Percentiles rank a stretch among this genome's conserved stretches.
phyloP scores from a whole-genome alignment of 2,888 invertebrate species.

The Entomobrya proxima region DNA sequence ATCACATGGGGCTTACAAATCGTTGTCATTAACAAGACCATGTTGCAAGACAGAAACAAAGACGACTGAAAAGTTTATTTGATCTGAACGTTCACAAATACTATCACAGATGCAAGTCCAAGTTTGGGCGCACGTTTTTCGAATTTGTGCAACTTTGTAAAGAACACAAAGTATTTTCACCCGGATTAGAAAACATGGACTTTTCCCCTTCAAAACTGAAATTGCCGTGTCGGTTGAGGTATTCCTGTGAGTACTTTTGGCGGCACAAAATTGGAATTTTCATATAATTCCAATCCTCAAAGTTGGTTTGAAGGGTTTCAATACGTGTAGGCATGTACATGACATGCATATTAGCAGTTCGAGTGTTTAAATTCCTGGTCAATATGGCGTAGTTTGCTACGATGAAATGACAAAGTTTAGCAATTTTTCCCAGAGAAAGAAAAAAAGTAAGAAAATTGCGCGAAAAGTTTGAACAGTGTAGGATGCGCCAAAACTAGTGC shows the following conservation, averaged over 20 bases:
- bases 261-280: not conserved
- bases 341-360: not conserved
- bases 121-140: not conserved
- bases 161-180: no score
- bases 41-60: not conserved
- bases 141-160: no score
- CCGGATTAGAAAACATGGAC: not conserved
- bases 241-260: no score
- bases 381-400: conserved; percentile 44
- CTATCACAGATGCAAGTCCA: no score
- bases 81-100: conserved; percentile 3
- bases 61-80: not conserved
- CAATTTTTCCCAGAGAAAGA: conserved; percentile 2
- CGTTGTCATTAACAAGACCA: not conserved
- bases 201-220: not conserved
- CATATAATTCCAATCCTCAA: conserved; percentile 3
- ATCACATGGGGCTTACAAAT: no score
- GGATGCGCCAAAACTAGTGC: not conserved
- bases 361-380: conserved; percentile 47
- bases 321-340: not conserved
- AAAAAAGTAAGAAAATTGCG: not conserved
- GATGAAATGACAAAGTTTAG: conserved; percentile 56
- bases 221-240: not conserved
- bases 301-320: not conserved
- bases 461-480: not conserved